Evolutionary conservation across 2,888 invertebrate genomes (phyloP), one percentile per base, ranked within the genome.

Genomic region (Tryphoninae sp.): DNA sequence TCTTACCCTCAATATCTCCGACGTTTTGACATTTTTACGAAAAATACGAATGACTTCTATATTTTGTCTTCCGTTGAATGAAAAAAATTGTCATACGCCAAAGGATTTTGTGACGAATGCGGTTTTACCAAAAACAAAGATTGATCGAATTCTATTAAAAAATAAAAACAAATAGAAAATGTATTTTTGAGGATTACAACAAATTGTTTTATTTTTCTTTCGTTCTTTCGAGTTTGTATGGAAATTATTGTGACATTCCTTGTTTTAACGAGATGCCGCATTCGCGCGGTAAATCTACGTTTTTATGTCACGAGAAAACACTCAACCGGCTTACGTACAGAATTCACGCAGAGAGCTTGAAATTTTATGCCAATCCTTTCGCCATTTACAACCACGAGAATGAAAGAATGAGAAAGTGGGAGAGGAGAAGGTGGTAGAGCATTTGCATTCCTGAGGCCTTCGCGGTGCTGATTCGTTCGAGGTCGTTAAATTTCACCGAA

Each of bases 341-440:
- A 55, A 64, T 42, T 74, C 55, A 22, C 62, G 40, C 16, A 33
- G 55, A 1, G 26, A 26, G n/a, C 42, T 65, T 65, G 58, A 55
- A n/a, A 45, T 75, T 75, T 65, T 64, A 74, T 65, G 74, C 64
- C 45, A 42, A 58, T 65, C 55, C 65, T 58, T 11, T 4, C 3
- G 16, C 45, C 16, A 65, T 74, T 74, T 74, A 74, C 58, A 65
- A 42, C 65, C 45, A 13, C 49, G 3, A 26, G 2, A 26, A 3
- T 26, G 26, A 2, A 3, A 26, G 2, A 26, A 26, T 26, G 26
- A 26, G 26, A 26, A 26, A 26, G 0, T 26, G 3, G 2, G 26
- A 26, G 26, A 26, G 26, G 26, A 23, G 23, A 26, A 26, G 26
- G 26, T 26, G 26, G 26, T 26, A 26, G 2, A 26, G 26, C 3